Base-by-base conservation (phyloP, 2,113 vertebrate species). In the Verasper variegatus region DNA sequence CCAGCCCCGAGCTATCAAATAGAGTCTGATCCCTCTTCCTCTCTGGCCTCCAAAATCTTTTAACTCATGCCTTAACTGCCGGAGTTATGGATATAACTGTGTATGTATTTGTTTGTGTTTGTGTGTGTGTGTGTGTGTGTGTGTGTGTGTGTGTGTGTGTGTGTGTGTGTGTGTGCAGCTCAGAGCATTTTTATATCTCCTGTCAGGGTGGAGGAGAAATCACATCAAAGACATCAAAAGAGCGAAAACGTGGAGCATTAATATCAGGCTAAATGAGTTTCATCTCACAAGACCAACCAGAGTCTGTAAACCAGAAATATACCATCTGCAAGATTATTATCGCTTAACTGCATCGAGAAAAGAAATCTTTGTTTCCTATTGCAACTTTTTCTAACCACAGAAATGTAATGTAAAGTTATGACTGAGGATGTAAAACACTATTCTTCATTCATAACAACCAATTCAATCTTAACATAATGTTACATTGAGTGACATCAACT, bases 211-310 rank as follows among this genome's bases (percentile, higher is more conserved):
- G 49, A 75, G 60, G 60, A 74, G 62, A 76, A 84, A 83, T 82
- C 52, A 65, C 73, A 82, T 88, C 86, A 88, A 82, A 88, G 69
- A 80, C 67, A 82, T 89, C 62, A 83, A 84, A 82, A 79, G 68
- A n/a, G 35, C 1, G 10, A 76, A 85, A 84, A 76, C 52, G 56
- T 21, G 21, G 23, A 27, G 60, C 8, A 10, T 78, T 47, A 64
- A 40, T 63, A 70, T 76, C 54, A 75, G 14, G 42, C 24, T 24
- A 5, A 76, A 63, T 63, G 57, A 84, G 68, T 13, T 68, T 85
- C 68, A 76, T 58, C 66, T 81, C 63, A 31, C 49, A 70, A 15
- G 49, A 74, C 73, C 27, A 42, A 74, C 76, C 27, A 0, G 10
- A 64, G 51, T 67, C 23, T 7, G 17, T 56, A 54, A 68, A 58